Evolutionary conservation across 2,888 invertebrate species (phyloP), one percentile per base, ranked within the genome.

Genomic region (Pterostichus madidus): DNA sequence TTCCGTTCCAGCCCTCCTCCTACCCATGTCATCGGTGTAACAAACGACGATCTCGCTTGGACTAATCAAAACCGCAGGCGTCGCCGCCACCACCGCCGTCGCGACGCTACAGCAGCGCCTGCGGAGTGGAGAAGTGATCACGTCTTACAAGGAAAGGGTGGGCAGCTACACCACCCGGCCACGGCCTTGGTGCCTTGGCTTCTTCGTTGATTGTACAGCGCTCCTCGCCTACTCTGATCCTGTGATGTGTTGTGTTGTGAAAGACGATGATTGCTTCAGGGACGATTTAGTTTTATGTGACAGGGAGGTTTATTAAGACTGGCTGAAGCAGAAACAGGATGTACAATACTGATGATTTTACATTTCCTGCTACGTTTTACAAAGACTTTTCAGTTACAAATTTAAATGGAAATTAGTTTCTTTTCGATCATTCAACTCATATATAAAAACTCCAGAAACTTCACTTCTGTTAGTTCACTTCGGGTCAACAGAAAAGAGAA

Each of bases 131-230:
- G 85, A 86, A 88, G 87, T 87, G 89, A 89, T 89, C 89, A 88
- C 89, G 87, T 89, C 89, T 89, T 89, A 90, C 90, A 90, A 88
- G 86, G 88, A 90, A 90, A 89, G 88, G 90, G 90, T 89, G 90
- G 89, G 88, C 85, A 87, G 85, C 88, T 85, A 35, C 64, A 64
- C n/a, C 64, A 64, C 64, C 64, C 61, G 61, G 87, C 87, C 86
- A 86, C 89, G 86, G 81, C 84, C 83, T 64, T 59, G 59, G 5
- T 39, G 5, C 32, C 39, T 39, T 5, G 44, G 68, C 68, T 44
- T 7, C 68, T 44, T 7, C 8, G 13, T 56, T 64, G 64, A 64
- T 64, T 64, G 64, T 64, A 35, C 64, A 31, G 32, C 64, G 35
- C 68, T 64, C 13, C 35, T 13, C 64, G 31, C 56, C 56, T 56